Percentiles rank a stretch among this genome's conserved stretches.
phyloP scores from a whole-genome alignment of 92 coral and sea anemone genomes.

The Phenganax marumi region DNA sequence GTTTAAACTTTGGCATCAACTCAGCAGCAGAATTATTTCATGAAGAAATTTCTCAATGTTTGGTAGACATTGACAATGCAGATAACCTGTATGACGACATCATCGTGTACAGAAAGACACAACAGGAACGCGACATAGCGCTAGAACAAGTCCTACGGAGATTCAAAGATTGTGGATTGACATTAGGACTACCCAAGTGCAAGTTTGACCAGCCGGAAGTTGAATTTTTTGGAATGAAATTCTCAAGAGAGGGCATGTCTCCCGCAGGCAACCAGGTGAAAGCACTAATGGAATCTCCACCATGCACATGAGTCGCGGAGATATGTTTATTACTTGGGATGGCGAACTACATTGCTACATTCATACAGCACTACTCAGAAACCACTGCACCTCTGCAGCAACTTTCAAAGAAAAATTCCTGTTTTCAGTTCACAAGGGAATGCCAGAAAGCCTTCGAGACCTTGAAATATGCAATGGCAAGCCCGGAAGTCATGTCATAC shows the following conservation, averaged over 20 bases:
- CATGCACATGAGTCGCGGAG: not conserved
- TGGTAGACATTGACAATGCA: constrained; percentile 43
- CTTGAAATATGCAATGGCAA: not conserved
- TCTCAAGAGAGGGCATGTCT: not conserved
- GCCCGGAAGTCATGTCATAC: not conserved
- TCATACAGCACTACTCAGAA: not conserved
- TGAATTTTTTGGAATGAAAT: constrained; percentile 7
- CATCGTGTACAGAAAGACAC: constrained; percentile 40
- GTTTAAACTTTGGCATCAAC: constrained; percentile 57
- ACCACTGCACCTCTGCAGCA: constrained; percentile 8
- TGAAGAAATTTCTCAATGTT: constrained; percentile 45
- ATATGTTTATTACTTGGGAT: constrained; percentile 5
- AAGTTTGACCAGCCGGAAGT: not conserved
- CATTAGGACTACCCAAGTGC: not conserved
- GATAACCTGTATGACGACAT: constrained; percentile 54
- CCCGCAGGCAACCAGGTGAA: not conserved
- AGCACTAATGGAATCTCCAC: not conserved
- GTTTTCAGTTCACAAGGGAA: not conserved
- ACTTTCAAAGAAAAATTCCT: not conserved
- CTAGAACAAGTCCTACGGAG: constrained; percentile 10
- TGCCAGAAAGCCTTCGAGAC: not conserved
- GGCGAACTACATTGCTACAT: not conserved
- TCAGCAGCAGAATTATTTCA: constrained; percentile 58
- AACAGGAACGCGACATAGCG: constrained; percentile 42
- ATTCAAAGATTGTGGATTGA: constrained; percentile 14